Evolutionary conservation across 2,888 invertebrate species (phyloP), one percentile per base, ranked within the genome.

Genomic region (Brenthis ino): DNA sequence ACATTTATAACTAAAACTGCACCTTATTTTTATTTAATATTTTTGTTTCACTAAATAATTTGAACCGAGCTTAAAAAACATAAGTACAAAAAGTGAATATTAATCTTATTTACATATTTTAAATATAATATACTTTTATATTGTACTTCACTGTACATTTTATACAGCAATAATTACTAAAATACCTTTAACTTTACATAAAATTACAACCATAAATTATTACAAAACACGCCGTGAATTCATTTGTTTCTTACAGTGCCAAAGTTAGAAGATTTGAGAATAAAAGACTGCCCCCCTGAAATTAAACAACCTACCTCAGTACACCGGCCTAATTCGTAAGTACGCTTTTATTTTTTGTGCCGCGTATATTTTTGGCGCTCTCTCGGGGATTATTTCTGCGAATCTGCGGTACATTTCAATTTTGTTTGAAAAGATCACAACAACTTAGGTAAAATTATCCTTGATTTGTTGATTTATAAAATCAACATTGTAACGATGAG

Each of bases 201-300:
- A 37, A 20, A 16, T 14, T n/a, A 57, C 1, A 2, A 8, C 20
- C 16, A 65, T 51, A 28, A 51, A 28, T 57, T 13, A 16, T 13
- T 12, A 50, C 60, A 55, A 66, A 56, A 33, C 63, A 66, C 13
- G 24, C 58, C 57, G 64, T 50, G 67, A 47, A 60, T 16, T 12
- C 50, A 47, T 63, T 70, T 70, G 57, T 75, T 78, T 71, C 65
- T 87, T 85, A 71, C 85, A 92, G 91, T 91, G 73, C 91, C 91
- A 74, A 92, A 91, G 86, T 76, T 93, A 85, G 93, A 93, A 90
- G 91, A 93, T 81, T 91, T 93, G 87, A 91, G 92, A 91, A 91
- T 92, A 87, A 92, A 91, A 91, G 93, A 93, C 91, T 93, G 92
- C 78, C 84, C 80, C 72, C 91, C 92, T 72, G 91, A 93, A 89